A percentile compares a stretch with the other conserved stretches of the same genome.
Conservation (phyloP, 2,113 vertebrate genomes). For the Cricetomys ansorgei region DNA sequence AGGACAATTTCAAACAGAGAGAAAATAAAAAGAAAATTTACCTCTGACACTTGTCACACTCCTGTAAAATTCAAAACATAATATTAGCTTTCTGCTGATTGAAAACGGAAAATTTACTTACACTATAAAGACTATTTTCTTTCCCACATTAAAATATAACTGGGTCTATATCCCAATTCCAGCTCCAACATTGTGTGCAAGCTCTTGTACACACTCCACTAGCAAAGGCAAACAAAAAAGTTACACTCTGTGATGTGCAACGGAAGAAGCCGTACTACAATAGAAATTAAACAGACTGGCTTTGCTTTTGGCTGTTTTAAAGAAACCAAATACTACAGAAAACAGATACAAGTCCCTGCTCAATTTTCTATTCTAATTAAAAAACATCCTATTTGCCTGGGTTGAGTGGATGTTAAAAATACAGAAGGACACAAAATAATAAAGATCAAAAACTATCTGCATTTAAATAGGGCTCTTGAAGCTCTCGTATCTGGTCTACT, state of each 20-base stretch:
- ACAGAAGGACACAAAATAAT: background rate
- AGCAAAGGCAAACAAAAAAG: background rate
- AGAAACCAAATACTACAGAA: background rate
- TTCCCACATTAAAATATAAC: conserved; percentile 43
- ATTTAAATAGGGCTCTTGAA: background rate
- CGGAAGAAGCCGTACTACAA: background rate
- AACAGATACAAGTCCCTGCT: background rate
- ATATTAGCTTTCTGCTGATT: conserved; percentile 66
- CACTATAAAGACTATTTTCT: conserved; percentile 4
- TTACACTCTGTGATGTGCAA: background rate
- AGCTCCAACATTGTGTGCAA: background rate
- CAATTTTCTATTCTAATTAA: background rate
- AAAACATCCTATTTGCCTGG: background rate
- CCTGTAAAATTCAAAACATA: conserved; percentile 88
- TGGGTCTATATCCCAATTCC: background rate
- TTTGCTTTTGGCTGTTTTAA: background rate
- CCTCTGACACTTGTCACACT: conserved; percentile 99
- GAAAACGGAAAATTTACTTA: conserved; percentile 41
- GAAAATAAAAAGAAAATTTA: conserved; percentile 82
- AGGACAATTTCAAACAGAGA: background rate
- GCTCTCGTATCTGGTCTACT: background rate
- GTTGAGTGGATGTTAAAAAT: background rate
- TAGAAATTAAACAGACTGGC: background rate
- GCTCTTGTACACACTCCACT: background rate
- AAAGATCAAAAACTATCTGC: background rate